These are phyloP conservation scores for Petromus typicus DNA, from an alignment of 2,113 vertebrate species.

Conservation along the genomic window DNA sequence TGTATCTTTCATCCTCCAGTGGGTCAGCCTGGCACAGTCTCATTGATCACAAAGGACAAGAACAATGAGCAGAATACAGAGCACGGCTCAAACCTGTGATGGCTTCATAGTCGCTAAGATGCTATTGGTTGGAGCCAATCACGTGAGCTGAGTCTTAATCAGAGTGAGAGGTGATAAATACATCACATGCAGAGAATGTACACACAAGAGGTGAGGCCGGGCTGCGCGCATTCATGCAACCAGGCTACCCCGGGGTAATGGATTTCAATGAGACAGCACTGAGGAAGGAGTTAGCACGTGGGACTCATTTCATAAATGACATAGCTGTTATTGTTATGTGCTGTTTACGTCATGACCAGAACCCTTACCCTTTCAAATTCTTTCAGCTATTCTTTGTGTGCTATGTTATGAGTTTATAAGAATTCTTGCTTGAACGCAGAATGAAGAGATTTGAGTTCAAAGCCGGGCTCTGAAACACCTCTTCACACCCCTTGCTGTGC, in stretches of 20 bases:
- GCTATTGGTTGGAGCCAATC: neutral
- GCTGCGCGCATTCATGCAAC: neutral
- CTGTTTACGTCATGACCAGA: neutral
- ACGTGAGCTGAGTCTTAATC: neutral
- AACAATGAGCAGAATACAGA: neutral
- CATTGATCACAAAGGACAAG: neutral
- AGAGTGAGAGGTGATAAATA: neutral
- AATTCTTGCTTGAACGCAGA: slow-evolving; percentile 51
- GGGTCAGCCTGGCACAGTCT: neutral
- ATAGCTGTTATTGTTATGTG: neutral
- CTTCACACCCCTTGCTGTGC: neutral
- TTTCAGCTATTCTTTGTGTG: neutral
- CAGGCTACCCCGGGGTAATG: neutral
- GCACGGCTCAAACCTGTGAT: neutral
- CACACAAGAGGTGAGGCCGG: neutral
- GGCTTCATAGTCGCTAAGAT: neutral
- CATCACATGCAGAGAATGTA: neutral
- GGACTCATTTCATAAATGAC: neutral
- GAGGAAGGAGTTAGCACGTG: neutral
- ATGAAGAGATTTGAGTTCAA: neutral
- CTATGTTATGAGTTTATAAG: neutral
- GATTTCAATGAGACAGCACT: slow-evolving; percentile 1
- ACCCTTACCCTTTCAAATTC: neutral
- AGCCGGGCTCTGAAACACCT: neutral
- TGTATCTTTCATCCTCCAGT: neutral